Conservation (phyloP, 2,797 vertebrate genomes). For the Amniataba percoides region DNA sequence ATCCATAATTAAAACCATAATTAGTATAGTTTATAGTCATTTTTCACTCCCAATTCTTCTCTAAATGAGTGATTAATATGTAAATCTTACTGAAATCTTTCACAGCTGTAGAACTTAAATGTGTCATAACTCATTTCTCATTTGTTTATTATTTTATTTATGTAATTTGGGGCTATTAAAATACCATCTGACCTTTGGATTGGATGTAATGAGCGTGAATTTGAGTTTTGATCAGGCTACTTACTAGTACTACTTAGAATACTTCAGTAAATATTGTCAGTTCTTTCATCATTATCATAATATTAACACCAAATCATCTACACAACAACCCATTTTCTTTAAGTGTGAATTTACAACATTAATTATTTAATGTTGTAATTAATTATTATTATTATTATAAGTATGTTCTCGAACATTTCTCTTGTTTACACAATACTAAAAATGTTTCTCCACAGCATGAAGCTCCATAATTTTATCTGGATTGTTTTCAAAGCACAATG, state of each 20-base stretch:
- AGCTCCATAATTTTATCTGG: background rate
- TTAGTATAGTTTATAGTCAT: background rate
- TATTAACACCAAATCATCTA: background rate
- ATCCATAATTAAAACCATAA: background rate
- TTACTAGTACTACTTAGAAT: background rate
- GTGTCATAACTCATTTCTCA: no score
- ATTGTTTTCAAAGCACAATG: slow-evolving; percentile 13
- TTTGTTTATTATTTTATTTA: no score
- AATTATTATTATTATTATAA: background rate
- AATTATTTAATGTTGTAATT: background rate
- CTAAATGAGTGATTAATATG: background rate
- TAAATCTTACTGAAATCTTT: slow-evolving; percentile 1
- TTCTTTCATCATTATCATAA: background rate
- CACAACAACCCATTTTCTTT: background rate
- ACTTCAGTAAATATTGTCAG: background rate
- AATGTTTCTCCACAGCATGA: background rate
- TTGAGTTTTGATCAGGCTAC: background rate
- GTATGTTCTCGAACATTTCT: background rate
- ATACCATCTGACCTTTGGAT: background rate
- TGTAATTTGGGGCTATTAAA: no score
- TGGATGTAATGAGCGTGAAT: background rate
- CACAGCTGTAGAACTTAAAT: background rate
- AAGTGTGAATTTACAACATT: background rate
- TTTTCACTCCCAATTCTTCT: slow-evolving; percentile 3
- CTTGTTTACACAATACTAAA: background rate